Evolutionary conservation across 2,113 vertebrate genomes (phyloP).

Genomic region (Nematolebias whitei): DNA sequence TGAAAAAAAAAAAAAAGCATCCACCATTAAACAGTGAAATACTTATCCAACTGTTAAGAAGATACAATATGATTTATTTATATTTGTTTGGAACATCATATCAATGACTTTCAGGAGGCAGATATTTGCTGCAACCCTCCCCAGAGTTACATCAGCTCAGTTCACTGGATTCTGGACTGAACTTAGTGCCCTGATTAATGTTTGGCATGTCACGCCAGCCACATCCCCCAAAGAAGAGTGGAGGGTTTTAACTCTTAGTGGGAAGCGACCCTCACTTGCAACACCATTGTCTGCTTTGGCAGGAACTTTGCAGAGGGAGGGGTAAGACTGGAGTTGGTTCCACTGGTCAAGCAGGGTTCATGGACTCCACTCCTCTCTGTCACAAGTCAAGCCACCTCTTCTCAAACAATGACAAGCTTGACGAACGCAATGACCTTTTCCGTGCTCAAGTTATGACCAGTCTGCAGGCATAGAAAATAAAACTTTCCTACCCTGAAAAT

Average conservation of each 20-base stretch:
- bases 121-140: background rate
- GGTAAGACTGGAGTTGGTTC: background rate
- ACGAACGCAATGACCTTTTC: background rate
- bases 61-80: background rate
- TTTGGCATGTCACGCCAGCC: constrained; percentile 19
- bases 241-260: constrained; percentile 8
- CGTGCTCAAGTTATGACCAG: background rate
- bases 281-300: constrained; percentile 2
- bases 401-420: background rate
- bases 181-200: background rate
- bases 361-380: background rate
- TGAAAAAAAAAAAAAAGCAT: constrained; percentile 58
- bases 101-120: background rate
- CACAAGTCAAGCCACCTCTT: constrained; percentile 1
- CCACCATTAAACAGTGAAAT: background rate
- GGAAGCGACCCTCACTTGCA: constrained; percentile 20
- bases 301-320: background rate
- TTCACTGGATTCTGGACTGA: background rate
- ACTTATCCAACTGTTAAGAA: background rate
- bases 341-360: background rate
- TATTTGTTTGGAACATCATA: background rate
- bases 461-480: background rate
- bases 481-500: background rate
- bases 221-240: background rate
- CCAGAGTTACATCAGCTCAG: background rate